These are phyloP conservation scores for Acanthosepion esculentum DNA, from an alignment of 2,888 invertebrate species.

Conservation along the genomic window DNA sequence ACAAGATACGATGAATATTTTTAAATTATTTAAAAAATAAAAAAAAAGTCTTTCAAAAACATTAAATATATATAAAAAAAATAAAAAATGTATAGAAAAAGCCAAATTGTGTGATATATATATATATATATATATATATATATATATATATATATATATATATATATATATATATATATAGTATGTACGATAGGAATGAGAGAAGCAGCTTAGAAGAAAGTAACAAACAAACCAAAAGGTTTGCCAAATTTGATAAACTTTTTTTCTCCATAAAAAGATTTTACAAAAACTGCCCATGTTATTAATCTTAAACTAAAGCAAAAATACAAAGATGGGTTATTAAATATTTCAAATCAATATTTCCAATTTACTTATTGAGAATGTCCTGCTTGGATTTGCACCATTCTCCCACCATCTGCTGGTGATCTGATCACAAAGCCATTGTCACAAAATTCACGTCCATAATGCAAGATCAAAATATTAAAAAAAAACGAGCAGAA, in stretches of 20 bases:
- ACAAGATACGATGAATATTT: not conserved
- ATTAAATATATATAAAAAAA: not conserved
- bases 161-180: too few relatives aligned
- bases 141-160: too few relatives aligned
- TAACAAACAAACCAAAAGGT: not conserved
- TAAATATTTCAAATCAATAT: too few relatives aligned
- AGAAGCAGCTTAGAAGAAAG: not conserved
- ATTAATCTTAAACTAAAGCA: not conserved
- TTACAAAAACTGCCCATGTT: too few relatives aligned
- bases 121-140: too few relatives aligned
- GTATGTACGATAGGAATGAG: too few relatives aligned
- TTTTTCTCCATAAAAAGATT: not conserved
- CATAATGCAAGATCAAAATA: not conserved
- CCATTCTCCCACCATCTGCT: not conserved
- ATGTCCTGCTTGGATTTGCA: not conserved
- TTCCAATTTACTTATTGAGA: not conserved
- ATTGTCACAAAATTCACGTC: not conserved
- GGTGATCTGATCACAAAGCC: not conserved
- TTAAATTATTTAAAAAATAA: not conserved
- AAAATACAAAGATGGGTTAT: not conserved
- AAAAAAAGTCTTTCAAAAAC: not conserved
- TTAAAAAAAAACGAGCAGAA: not conserved
- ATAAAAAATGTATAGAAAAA: not conserved
- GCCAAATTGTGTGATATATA: not conserved
- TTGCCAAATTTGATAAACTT: not conserved